Base-by-base conservation (phyloP, 2,113 vertebrate species). In the Triplophysa dalaica region DNA sequence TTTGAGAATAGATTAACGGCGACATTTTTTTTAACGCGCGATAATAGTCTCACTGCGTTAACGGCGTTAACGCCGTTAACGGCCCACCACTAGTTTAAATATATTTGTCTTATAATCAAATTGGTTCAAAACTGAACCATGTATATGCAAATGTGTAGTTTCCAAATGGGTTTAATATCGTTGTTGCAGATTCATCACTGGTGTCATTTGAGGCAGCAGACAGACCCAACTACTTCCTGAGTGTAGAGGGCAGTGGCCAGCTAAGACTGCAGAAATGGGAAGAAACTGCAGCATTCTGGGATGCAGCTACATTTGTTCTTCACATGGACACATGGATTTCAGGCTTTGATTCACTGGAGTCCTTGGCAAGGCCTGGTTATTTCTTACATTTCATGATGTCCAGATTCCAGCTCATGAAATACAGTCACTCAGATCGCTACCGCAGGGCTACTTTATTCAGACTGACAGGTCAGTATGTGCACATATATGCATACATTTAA, bases 181-280 rank as follows among this genome's bases (percentile, higher is more conserved):
- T 19, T 77, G 7, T 70, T 85, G 21, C 90, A 99, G 98, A 98
- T 88, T 88, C 90, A 0, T 95, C 92, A 1, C 87, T 95, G 56
- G 91, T 97, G 70, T 98, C 97, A 43, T 92, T 99, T 72, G 98
- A 99, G 90, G 88, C 92, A 6, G 93, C 93, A 0, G 92, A 96
- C 56, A 94, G 95, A 86, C 96, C 97, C 21, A 99, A 99, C 89
- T 95, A 95, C 89, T 99, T 98, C 89, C 92, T 99, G 77, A 89
- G 80, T 0, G 48, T 90, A 60, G 87, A 89, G 48, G 83, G 83
- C 64, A 92, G 90, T 10, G 94, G 94, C 54, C 93, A 91, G 14
- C 78, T 98, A 77, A 86, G 80, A 21, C 83, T 98, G 84, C 86
- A 91, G 64, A 98, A 97, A 87, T 98, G 96, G 96, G 87, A 93